A percentile compares a stretch with the other conserved stretches of the same genome.
Conservation (phyloP, 2,113 vertebrate species). For the Hepsetus odoe region DNA sequence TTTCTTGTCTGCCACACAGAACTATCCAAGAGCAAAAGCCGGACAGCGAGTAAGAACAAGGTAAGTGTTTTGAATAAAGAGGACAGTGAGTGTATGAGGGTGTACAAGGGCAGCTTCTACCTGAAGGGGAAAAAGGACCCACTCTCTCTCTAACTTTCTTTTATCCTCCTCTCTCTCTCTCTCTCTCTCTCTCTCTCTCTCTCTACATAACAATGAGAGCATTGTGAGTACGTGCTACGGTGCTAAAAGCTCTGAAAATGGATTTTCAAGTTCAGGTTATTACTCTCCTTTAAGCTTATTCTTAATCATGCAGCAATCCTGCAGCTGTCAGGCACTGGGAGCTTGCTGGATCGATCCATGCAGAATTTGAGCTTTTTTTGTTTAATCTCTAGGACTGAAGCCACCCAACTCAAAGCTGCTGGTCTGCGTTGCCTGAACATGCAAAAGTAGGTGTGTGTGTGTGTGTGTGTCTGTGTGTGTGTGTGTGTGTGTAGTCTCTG, state of each 20-base stretch:
- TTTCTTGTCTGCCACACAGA: too few species aligned
- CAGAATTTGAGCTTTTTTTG: conserved; percentile 1
- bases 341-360: not conserved
- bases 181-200: conserved; percentile 11
- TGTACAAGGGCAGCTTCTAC: not conserved
- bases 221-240: conserved; percentile 1
- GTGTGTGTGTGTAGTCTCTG: not conserved
- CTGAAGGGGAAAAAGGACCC: not conserved
- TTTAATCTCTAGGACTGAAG: conserved; percentile 13
- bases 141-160: conserved; percentile 23
- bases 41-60: too few species aligned
- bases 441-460: not conserved
- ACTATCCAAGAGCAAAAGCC: too few species aligned
- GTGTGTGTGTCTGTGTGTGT: not conserved
- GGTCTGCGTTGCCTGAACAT: not conserved
- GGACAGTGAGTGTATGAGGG: not conserved
- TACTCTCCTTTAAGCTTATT: conserved; percentile 31
- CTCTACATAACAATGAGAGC: not conserved
- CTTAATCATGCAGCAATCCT: conserved; percentile 27
- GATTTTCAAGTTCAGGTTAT: conserved; percentile 36
- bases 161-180: not conserved
- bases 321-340: not conserved
- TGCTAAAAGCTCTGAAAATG: conserved; percentile 34
- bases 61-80: not conserved
- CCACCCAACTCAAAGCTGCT: not conserved